Conservation (phyloP, 2,888 invertebrate genomes). For the Leptopilina myrica region DNA sequence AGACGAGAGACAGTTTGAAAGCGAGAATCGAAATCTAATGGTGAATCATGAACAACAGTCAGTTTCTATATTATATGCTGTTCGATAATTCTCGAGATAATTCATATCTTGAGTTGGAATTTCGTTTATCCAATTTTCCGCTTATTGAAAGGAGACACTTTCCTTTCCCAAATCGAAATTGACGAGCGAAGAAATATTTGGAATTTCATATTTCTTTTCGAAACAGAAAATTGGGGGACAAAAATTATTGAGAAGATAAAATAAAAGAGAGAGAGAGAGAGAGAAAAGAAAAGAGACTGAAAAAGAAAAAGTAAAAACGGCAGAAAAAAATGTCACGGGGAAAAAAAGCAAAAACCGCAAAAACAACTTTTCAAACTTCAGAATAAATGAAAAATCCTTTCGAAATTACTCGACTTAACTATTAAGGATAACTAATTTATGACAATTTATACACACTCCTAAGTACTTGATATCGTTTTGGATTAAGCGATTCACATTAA, state of each 20-base stretch:
- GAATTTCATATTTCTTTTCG: no score
- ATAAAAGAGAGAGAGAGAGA: no score
- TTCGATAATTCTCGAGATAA: slow-evolving; percentile 28
- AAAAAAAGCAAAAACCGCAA: background rate
- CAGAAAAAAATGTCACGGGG: background rate
- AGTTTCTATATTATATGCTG: background rate
- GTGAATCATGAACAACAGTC: background rate
- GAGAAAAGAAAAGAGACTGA: no score
- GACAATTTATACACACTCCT: slow-evolving; percentile 2
- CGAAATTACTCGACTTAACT: no score
- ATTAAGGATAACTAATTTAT: background rate
- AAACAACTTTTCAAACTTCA: background rate
- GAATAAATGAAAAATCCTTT: no score
- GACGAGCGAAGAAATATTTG: slow-evolving; percentile 4
- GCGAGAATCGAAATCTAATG: slow-evolving; percentile 11
- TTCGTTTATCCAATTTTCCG: slow-evolving; percentile 28
- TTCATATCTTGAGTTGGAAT: background rate
- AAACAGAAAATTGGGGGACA: no score
- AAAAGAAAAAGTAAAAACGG: no score
- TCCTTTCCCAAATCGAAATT: slow-evolving; percentile 23
- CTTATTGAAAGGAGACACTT: background rate
- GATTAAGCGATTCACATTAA: slow-evolving; percentile 4
- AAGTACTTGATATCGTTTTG: slow-evolving; percentile 12
- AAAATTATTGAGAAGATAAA: no score
- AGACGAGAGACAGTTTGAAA: slow-evolving; percentile 16